Percentiles rank a stretch among this genome's conserved stretches.
These are phyloP conservation scores for Nematolebias whitei DNA, from an alignment of 2,113 vertebrate genomes.

Conservation along the genomic window DNA sequence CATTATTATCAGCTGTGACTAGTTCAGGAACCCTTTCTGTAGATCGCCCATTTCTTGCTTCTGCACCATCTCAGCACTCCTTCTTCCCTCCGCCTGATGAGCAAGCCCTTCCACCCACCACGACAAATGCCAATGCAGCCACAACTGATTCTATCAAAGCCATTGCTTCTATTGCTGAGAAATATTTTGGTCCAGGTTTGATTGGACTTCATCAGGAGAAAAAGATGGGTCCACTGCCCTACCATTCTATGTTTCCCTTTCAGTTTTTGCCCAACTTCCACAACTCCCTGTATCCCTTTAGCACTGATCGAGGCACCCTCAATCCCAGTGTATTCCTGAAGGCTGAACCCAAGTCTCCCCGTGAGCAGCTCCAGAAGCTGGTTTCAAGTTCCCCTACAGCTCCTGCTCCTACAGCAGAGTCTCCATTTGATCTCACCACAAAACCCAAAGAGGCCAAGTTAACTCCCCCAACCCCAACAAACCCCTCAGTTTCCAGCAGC, in stretches of 20 bases:
- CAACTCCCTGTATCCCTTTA: constrained; percentile 92
- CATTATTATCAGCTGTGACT: constrained; percentile 75
- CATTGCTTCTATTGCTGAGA: constrained; percentile 97
- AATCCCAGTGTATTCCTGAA: constrained; percentile 94
- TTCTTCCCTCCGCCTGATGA: constrained; percentile 96
- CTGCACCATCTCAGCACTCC: constrained; percentile 84
- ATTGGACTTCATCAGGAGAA: constrained; percentile 97
- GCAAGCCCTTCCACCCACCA: constrained; percentile 87
- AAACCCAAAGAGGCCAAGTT: constrained; percentile 92
- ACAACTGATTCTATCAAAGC: constrained; percentile 98
- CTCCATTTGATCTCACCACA: constrained; percentile 96
- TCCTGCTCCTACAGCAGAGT: constrained; percentile 81
- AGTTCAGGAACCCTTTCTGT: constrained; percentile 78
- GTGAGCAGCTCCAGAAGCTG: constrained; percentile 89
- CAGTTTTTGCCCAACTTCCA: constrained; percentile 96
- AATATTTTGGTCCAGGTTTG: constrained; percentile 97
- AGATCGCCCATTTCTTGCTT: constrained; percentile 87
- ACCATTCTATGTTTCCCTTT: constrained; percentile 97
- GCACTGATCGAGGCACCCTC: constrained; percentile 84
- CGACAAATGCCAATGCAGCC: constrained; percentile 86
- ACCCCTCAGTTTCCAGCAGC: constrained; percentile 73
- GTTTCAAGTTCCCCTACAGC: constrained; percentile 59
- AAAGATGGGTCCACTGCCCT: constrained; percentile 92
- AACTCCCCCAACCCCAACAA: constrained; percentile 72
- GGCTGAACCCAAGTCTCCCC: constrained; percentile 93